Evolutionary conservation across 2,797 vertebrate species (phyloP), one percentile per base, ranked within the genome.

Genomic region (Platyrinchus mystaceus): DNA sequence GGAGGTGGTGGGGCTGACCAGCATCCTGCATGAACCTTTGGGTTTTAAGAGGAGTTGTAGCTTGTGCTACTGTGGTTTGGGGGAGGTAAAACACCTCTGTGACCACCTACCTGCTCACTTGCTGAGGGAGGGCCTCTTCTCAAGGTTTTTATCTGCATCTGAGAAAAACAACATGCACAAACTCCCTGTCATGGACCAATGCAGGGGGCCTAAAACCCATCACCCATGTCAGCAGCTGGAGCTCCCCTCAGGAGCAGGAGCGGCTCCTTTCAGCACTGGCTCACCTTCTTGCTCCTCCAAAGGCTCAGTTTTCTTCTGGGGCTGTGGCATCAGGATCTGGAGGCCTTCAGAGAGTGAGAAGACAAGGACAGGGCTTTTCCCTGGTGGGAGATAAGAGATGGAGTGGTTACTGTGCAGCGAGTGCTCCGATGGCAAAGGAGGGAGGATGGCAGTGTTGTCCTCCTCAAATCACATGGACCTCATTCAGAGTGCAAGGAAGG

Each of bases 321-420:
- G n/a, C 18, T 89, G 94, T 14, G 97, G 96, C 16, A 80, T 75
- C 50, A 97, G 30, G 89, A 97, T 83, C 80, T 97, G 94, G 6
- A 97, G 26, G 13, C 97, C 97, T 74, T 50, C 92, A 62, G 93
- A 64, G 21, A 98, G 52, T 0, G 81, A 91, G 94, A 96, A 98
- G 52, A 76, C 49, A 15, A 97, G 76, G 81, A 95, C 7, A 4
- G 77, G 16, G 4, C 84, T 69, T 14, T 94, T 95, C 22, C 89
- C 97, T 97, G 68, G 82, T 21, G 58, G 67, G 44, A 37, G 20
- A 59, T 46, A 79, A 58, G 63, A 76, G 41, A 26, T 10, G 14
- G 26, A 53, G 43, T 6, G 4, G 37, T 19, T 19, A 22, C 19
- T 6, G 24, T 15, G 28, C 7, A 4, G 36, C 34, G 34, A 53